These are phyloP conservation scores for Palythoa grandiflora DNA, from an alignment of 92 coral and sea anemone species.

Conservation along the genomic window DNA sequence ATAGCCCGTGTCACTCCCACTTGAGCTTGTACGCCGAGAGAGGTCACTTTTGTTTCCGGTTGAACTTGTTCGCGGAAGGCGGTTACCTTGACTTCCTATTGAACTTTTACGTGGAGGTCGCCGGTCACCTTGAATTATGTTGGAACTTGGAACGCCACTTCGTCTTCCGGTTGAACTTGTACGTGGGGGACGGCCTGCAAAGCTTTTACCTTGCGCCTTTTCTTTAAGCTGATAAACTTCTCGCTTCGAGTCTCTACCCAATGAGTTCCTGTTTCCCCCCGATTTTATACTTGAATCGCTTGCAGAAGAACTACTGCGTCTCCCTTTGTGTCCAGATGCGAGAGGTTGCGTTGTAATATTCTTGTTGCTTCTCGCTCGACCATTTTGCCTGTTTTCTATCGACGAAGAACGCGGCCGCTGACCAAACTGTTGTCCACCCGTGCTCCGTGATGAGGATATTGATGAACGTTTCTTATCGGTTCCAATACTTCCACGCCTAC, in stretches of 20 bases:
- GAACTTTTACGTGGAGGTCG: conserved; percentile 11
- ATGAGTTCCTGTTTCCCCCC: background rate
- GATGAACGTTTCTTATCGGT: background rate
- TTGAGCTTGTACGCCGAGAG: conserved; percentile 25
- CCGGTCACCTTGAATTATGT: background rate
- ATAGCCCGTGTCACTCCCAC: conserved; percentile 12
- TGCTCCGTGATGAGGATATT: conserved; percentile 7
- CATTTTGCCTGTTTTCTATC: background rate
- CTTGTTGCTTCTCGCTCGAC: background rate
- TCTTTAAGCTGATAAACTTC: background rate
- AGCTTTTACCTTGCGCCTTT: background rate
- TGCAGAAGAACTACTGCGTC: conserved; percentile 39
- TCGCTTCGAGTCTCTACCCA: background rate
- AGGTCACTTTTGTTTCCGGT: conserved; percentile 7
- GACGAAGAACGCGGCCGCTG: conserved; percentile 3
- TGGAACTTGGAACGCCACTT: background rate
- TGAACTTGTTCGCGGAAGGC: conserved; percentile 10
- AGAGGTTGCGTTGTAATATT: background rate
- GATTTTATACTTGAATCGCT: conserved; percentile 33
- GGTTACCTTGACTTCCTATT: conserved; percentile 3
- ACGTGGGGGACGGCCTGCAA: conserved; percentile 1
- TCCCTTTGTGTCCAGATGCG: background rate
- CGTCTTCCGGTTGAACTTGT: conserved; percentile 16
- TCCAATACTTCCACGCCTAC: conserved; percentile 4
- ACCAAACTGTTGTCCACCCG: background rate